Conservation (phyloP, 2,113 vertebrate species). For the Rafetus swinhoei region DNA sequence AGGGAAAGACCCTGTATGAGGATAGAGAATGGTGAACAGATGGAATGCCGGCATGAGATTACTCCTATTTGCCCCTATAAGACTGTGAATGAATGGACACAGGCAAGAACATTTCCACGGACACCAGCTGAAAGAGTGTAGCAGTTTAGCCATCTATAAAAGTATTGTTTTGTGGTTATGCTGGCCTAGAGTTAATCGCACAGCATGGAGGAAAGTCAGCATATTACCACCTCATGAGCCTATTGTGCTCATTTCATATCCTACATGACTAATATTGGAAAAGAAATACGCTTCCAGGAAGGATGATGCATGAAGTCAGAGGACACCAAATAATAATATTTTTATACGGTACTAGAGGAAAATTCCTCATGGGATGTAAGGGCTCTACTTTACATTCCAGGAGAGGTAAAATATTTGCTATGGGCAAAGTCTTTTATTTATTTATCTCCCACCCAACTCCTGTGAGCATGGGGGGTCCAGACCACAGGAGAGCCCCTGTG, state of each 20-base stretch:
- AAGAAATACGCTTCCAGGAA: neutral
- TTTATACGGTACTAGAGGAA: constrained; percentile 18
- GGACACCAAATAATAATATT: neutral
- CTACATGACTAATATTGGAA: neutral
- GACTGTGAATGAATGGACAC: constrained; percentile 31
- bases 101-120: constrained; percentile 1
- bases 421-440: neutral
- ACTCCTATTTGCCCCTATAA: constrained; percentile 5
- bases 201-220: constrained; percentile 40
- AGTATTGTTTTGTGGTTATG: constrained; percentile 33
- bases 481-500: neutral
- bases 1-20: constrained; percentile 19
- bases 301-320: neutral
- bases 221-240: constrained; percentile 57
- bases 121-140: constrained; percentile 45
- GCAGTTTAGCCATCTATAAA: constrained; percentile 22
- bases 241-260: constrained; percentile 14
- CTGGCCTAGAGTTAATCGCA: constrained; percentile 35
- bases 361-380: neutral
- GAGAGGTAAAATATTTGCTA: neutral
- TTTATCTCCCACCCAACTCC: neutral
- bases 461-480: accelerated
- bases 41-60: neutral
- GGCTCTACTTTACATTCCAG: constrained; percentile 33
- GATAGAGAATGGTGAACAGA: constrained; percentile 26